phyloP scores from a whole-genome alignment of 1,140 invertebrate species.

The Drosophila sp. region DNA sequence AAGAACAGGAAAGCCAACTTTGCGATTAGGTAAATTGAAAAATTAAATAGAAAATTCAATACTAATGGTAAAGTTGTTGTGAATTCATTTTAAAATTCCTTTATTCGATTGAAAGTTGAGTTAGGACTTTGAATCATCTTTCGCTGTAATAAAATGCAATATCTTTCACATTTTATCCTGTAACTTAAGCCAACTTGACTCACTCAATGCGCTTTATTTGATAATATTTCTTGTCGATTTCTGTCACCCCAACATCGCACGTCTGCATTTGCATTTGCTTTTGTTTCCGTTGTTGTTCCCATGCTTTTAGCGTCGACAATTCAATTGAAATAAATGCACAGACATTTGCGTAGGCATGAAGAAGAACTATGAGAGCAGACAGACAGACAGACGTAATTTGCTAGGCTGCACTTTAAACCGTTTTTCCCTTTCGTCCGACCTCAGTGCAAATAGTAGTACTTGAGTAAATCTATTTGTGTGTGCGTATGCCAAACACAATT shows the following conservation, averaged over 20 bases:
- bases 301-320: constrained; percentile 34
- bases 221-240: not conserved
- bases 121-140: no score
- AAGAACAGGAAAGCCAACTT: not conserved
- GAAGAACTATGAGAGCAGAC: constrained; percentile 40
- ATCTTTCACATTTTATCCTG: no score
- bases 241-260: not conserved
- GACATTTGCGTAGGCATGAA: constrained; percentile 50
- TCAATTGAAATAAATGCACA: constrained; percentile 59
- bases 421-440: not conserved
- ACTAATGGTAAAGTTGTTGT: no score
- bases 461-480: not conserved
- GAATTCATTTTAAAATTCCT: no score
- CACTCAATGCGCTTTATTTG: not conserved
- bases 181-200: not conserved
- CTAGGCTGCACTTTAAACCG: constrained; percentile 39
- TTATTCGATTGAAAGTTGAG: no score
- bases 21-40: not conserved
- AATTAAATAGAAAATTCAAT: not conserved
- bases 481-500: constrained; percentile 46
- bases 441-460: not conserved
- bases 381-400: constrained; percentile 25
- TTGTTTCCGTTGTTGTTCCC: constrained; percentile 16
- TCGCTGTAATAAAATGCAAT: no score
- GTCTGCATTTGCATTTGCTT: not conserved